These are phyloP conservation scores for Dendronephthya gigantea DNA, from an alignment of 64 coral and sea anemone genomes.

Conservation along the genomic window DNA sequence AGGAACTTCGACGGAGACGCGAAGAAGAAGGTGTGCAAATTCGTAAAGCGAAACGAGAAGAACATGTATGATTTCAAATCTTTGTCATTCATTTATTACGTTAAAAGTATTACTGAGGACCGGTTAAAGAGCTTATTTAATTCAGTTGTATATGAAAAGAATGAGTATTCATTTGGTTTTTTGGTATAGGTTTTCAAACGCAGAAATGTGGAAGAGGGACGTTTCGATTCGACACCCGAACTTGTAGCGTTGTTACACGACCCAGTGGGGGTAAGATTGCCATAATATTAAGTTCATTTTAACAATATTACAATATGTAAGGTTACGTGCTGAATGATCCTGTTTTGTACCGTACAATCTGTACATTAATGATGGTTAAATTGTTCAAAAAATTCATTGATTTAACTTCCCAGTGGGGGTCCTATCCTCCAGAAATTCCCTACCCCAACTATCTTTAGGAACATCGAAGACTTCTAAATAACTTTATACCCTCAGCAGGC, in stretches of 20 bases:
- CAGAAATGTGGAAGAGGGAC: constrained; percentile 61
- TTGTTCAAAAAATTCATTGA: no score
- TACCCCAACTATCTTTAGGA: no score
- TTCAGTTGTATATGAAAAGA: constrained; percentile 11
- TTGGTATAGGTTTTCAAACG: constrained; percentile 85
- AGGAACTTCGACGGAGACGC: constrained; percentile 88
- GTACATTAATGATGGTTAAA: no score
- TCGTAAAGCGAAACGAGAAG: constrained; percentile 87
- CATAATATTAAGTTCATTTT: neutral
- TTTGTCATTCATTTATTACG: neutral
- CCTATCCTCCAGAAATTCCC: no score
- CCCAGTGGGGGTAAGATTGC: neutral
- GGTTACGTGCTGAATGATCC: no score
- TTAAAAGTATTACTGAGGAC: neutral
- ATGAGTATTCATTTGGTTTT: neutral
- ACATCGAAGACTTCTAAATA: no score
- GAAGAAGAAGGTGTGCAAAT: constrained; percentile 98
- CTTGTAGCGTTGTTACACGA: neutral
- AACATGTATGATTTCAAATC: constrained; percentile 54
- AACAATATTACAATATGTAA: neutral
- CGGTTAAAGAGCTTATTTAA: neutral
- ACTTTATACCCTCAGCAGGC: neutral
- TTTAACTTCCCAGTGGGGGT: no score
- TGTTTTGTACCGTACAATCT: no score
- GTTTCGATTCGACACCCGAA: neutral